These are phyloP conservation scores for Hestina assimilis DNA, from an alignment of 1,140 invertebrate genomes.

Conservation along the genomic window DNA sequence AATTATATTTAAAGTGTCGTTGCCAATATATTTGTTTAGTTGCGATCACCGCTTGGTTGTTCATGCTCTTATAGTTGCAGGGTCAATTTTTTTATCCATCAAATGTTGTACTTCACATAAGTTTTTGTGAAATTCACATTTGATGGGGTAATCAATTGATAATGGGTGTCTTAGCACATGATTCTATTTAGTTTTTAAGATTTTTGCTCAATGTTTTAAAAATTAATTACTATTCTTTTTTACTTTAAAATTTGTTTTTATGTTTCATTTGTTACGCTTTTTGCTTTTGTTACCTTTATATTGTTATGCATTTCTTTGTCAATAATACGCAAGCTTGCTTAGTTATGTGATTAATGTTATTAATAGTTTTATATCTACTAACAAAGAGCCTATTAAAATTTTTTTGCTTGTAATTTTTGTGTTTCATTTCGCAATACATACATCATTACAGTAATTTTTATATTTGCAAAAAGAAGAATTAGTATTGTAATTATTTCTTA, in stretches of 20 bases:
- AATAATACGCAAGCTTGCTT: conserved; percentile 8
- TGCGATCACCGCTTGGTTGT: conserved; percentile 64
- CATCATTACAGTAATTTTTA: no score
- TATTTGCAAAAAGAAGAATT: no score
- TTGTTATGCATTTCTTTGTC: conserved; percentile 14
- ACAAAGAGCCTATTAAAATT: conserved; percentile 21
- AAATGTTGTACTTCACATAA: conserved; percentile 34
- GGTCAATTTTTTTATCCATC: conserved; percentile 73
- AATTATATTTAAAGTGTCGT: conserved; percentile 6
- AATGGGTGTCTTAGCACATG: conserved; percentile 68
- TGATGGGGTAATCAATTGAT: conserved; percentile 70
- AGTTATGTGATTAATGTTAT: conserved; percentile 18
- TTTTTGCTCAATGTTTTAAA: conserved; percentile 16
- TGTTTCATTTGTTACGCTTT: neutral
- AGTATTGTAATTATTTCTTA: no score
- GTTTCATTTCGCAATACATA: conserved; percentile 18
- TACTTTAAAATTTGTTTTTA: conserved; percentile 23
- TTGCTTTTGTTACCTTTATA: conserved; percentile 23
- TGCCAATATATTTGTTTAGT: conserved; percentile 21
- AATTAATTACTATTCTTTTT: conserved; percentile 14
- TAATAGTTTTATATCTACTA: conserved; percentile 20
- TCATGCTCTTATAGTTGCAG: conserved; percentile 59
- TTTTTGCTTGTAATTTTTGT: conserved; percentile 17
- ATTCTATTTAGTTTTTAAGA: conserved; percentile 26
- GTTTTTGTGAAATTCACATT: conserved; percentile 31